Evolutionary conservation across 35 echinoderm and acorn worm genomes (phyloP).

Genomic region (Eucidaris tribuloides): DNA sequence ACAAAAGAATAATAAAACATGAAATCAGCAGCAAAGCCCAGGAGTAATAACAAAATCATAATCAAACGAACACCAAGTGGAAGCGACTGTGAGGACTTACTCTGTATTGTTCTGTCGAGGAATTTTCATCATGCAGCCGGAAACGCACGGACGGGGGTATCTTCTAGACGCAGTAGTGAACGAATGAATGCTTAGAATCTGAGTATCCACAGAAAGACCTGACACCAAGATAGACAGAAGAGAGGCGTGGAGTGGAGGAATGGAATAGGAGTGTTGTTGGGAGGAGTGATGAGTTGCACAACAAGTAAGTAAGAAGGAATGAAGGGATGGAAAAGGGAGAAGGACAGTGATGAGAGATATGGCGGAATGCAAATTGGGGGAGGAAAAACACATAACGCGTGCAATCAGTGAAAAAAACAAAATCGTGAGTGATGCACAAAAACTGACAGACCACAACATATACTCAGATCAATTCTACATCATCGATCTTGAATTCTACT

Average conservation of each 20-base stretch:
- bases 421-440: not conserved
- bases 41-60: not conserved
- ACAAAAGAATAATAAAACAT: not conserved
- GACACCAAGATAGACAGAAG: constrained; percentile 40
- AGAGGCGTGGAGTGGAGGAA: not conserved
- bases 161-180: constrained; percentile 56
- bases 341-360: not conserved
- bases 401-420: not conserved
- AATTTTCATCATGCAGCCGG: constrained; percentile 44
- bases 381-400: not conserved
- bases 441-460: no score
- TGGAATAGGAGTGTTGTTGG: not conserved
- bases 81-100: constrained; percentile 22
- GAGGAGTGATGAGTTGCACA: no score
- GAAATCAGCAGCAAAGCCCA: constrained; percentile 2
- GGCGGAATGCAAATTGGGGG: not conserved
- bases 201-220: constrained; percentile 16
- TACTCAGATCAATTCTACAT: no score
- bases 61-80: not conserved
- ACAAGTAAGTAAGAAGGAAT: no score
- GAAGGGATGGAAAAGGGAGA: constrained; percentile 17
- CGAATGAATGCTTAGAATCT: constrained; percentile 53
- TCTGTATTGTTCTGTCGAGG: not conserved
- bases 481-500: no score
- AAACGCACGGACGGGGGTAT: constrained; percentile 3